phyloP scores from a whole-genome alignment of 2,888 invertebrate genomes.

The Hirudinaria manillensis region DNA sequence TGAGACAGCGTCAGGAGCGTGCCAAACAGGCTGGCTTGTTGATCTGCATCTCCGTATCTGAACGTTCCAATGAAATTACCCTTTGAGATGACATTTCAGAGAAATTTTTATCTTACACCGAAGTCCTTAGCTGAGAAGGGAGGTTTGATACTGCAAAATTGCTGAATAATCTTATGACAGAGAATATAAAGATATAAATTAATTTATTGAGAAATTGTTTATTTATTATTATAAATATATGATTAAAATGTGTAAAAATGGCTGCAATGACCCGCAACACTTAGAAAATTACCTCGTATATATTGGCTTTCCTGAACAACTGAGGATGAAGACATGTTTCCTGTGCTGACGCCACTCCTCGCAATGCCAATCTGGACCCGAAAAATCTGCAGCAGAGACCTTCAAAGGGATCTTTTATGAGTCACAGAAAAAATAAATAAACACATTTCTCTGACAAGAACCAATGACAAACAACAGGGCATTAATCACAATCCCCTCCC shows the following conservation, averaged over 20 bases:
- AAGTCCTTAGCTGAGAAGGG: too few species aligned
- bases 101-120: background rate
- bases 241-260: too few species aligned
- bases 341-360: conserved; percentile 70
- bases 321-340: conserved; percentile 87
- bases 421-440: too few species aligned
- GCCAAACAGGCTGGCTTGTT: conserved; percentile 85
- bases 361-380: conserved; percentile 41
- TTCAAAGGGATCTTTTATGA: background rate
- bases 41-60: conserved; percentile 86
- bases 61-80: conserved; percentile 32
- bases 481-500: too few species aligned
- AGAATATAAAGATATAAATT: too few species aligned
- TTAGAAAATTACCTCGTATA: conserved; percentile 67
- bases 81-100: background rate
- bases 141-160: too few species aligned
- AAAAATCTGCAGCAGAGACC: conserved; percentile 9
- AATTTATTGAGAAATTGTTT: too few species aligned
- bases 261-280: too few species aligned
- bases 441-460: too few species aligned
- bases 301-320: conserved; percentile 92
- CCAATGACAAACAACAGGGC: too few species aligned
- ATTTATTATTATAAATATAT: too few species aligned
- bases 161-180: too few species aligned
- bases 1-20: conserved; percentile 25